Base-by-base conservation (phyloP, 2,797 vertebrate genomes). In the Luscinia megarhynchos region DNA sequence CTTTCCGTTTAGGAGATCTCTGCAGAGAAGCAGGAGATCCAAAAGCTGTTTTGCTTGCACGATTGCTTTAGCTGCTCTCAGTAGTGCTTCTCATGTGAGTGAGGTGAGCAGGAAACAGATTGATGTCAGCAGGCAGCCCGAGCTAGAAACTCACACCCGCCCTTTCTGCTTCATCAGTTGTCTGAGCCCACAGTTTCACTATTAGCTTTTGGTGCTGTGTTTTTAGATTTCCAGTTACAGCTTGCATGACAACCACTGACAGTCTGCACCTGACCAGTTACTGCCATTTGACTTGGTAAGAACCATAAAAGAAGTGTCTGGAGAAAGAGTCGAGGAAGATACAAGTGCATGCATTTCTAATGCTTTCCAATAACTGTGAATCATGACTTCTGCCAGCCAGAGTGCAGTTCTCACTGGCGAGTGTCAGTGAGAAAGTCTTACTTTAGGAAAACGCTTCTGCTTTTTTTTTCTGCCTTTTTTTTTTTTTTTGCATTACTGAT, bases 211-310 rank as follows among this genome's bases (percentile, higher is more conserved):
- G 95, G 82, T 92, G 73, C 92, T 94, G 94, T 59, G 36, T 94
- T 95, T 92, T 96, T 97, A 95, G 94, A 96, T 97, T 97, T 98
- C 97, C 97, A 97, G 97, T 98, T 94, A 97, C 96, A 96, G 89
- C 92, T 96, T 97, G 95, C 97, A 95, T 94, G 89, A 86, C 67
- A 83, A 32, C 85, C 8, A 8, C 89, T 4, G 10, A 64, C 32
- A 32, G 69, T 81, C 67, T 73, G 40, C 76, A 77, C 90, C 92
- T 97, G 94, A 91, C 91, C 88, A 80, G 69, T 93, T 96, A 94
- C 89, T 95, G 89, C 95, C 78, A 79, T 77, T 89, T 95, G 51
- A 78, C 77, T 84, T 76, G 53, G 69, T 83, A 43, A 95, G 90
- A 93, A 90, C 77, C 45, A 38, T 78, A 69, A 91, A 88, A 74